phyloP scores from a whole-genome alignment of 1,140 invertebrate species.

The Rhopalosiphum padi region DNA sequence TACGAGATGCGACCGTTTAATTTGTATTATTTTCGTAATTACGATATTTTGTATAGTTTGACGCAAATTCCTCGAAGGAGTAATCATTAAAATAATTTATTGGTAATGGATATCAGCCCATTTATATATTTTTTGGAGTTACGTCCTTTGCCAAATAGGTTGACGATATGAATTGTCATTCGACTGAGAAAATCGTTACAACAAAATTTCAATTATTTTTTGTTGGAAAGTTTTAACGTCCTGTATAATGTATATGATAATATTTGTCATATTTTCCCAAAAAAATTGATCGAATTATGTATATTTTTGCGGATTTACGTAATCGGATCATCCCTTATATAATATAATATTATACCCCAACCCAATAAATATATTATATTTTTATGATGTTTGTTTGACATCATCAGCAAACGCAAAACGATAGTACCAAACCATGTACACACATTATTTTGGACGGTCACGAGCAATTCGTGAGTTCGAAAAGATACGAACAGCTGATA shows the following conservation, averaged over 20 bases:
- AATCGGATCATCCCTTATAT: background rate
- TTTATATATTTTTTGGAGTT: background rate
- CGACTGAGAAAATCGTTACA: background rate
- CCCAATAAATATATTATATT: too few species aligned
- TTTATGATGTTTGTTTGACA: background rate
- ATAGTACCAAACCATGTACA: background rate
- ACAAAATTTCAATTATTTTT: background rate
- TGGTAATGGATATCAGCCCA: background rate
- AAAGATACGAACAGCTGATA: background rate
- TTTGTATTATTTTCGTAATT: background rate
- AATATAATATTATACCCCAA: background rate
- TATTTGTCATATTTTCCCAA: background rate
- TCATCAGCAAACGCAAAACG: background rate
- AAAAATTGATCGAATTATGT: background rate
- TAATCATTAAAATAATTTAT: background rate
- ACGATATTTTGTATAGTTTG: background rate
- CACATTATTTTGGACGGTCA: background rate
- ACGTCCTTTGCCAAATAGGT: background rate
- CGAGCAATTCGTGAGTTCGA: background rate
- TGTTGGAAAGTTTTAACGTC: background rate
- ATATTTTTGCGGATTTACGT: background rate
- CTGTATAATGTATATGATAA: background rate
- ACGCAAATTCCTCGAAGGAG: background rate
- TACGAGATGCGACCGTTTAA: background rate
- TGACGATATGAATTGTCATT: background rate